Conservation (phyloP, 2,797 vertebrate genomes). For the Chaunax sp. region DNA sequence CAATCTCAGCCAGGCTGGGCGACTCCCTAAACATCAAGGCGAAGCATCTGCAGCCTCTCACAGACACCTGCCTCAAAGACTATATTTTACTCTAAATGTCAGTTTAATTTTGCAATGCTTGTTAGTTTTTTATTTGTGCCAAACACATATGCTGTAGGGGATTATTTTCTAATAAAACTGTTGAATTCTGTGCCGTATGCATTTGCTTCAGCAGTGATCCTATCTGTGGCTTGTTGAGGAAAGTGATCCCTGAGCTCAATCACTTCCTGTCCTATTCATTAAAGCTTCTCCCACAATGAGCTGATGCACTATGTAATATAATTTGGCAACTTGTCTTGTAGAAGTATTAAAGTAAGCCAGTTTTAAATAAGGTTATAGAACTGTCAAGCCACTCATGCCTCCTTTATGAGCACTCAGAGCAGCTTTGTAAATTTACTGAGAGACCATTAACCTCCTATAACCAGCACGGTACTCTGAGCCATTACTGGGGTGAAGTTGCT, state of each 20-base stretch:
- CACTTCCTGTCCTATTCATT: constrained; percentile 16
- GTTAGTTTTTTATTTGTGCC: not conserved
- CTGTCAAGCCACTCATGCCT: constrained; percentile 4
- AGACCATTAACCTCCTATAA: constrained; percentile 6
- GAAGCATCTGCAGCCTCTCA: constrained; percentile 44
- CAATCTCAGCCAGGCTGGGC: constrained; percentile 79
- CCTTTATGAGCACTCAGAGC: not conserved
- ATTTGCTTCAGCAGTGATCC: constrained; percentile 8
- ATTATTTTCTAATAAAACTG: constrained; percentile 4
- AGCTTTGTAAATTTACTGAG: constrained; percentile 11
- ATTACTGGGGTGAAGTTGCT: not conserved
- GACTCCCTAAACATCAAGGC: constrained; percentile 71
- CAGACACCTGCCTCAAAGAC: constrained; percentile 15
- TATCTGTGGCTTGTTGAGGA: constrained; percentile 23
- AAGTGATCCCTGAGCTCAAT: constrained; percentile 32
- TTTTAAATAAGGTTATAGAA: constrained; percentile 22
- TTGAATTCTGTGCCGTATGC: not conserved
- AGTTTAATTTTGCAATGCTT: constrained; percentile 21
- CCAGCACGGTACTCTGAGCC: not conserved
- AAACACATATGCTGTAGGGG: not conserved
- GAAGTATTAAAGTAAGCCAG: constrained; percentile 13
- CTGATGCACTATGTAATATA: not conserved
- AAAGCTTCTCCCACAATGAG: constrained; percentile 21
- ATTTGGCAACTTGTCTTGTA: constrained; percentile 19
- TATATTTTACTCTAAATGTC: constrained; percentile 7